Base-by-base conservation (phyloP, 2,113 vertebrate species). In the Dicerorhinus sumatrensis region DNA sequence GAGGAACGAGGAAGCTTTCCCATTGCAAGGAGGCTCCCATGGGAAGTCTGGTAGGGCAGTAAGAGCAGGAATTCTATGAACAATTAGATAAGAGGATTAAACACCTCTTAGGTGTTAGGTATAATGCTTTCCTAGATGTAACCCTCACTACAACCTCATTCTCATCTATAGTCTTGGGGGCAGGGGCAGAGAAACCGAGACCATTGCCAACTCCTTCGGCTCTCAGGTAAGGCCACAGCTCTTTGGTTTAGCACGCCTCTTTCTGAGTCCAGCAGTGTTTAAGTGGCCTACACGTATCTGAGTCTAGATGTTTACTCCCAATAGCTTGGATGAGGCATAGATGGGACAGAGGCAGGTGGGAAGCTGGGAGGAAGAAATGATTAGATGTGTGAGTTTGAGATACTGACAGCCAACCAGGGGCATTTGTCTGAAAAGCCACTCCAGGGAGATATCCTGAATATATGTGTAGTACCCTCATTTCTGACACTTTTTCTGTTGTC, bases 291-390 rank as follows among this genome's bases (percentile, higher is more conserved):
- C 3, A 46, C 7, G 11, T 27, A 36, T 36, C 72, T 92, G 82
- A 8, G 13, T 81, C 27, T 81, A 77, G 81, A n/a, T 12, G 21
- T 70, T 86, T 54, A 81, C n/a, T 77, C 51, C 10, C 54, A 62
- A 39, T 33, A 86, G 25, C 62, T 73, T 93, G 62, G 39, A 84
- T 82, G 42, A 67, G 21, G 20, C 62, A 77, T n/a, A 75, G 46
- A 54, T 72, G 31, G n/a, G 29, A 81, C 14, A 89, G 70, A 92
- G 42, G 27, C 67, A 58, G 63, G 2, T 9, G 18, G 56, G 39
- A 80, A 87, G 36, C 75, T 72, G n/a, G 36, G 14, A 83, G n/a
- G 69, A 96, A 82, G 46, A 92, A 96, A 87, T 54, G 21, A 86
- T 21, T 17, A 67, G 23, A 79, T 0, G 1, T 23, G 21, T 48